Evolutionary conservation across 1,140 invertebrate genomes (phyloP).

Genomic region (Nasonia vitripennis): DNA sequence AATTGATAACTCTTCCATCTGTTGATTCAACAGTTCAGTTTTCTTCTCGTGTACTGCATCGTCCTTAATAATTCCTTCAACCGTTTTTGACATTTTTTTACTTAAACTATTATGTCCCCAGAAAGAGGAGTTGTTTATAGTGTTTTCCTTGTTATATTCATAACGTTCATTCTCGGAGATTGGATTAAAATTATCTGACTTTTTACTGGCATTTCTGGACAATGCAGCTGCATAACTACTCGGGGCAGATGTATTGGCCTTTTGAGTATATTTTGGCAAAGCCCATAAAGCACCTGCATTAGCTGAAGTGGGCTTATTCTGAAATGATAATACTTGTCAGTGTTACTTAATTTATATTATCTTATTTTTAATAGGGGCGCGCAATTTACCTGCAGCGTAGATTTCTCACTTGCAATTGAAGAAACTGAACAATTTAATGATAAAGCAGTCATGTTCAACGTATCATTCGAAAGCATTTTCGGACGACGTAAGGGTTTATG

Average conservation of each 20-base stretch:
- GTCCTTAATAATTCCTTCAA: background rate
- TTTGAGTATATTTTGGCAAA: background rate
- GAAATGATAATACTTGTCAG: background rate
- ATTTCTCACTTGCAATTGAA: background rate
- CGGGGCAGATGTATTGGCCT: background rate
- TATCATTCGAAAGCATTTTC: background rate
- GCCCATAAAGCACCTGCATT: background rate
- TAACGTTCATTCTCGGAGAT: background rate
- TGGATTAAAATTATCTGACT: background rate
- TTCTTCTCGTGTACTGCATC: background rate
- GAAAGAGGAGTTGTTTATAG: background rate
- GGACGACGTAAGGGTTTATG: slow-evolving; percentile 15
- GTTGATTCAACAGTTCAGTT: background rate
- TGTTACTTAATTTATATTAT: background rate
- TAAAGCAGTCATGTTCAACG: background rate
- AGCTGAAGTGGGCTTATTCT: background rate
- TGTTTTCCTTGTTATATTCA: background rate
- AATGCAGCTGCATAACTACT: slow-evolving; percentile 37
- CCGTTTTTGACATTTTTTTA: background rate
- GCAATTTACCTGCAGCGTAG: background rate
- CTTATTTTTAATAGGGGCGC: background rate
- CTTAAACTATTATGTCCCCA: background rate
- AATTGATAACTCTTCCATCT: slow-evolving; percentile 3
- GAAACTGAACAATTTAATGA: background rate
- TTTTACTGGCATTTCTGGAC: background rate